Conservation (phyloP, 1,140 invertebrate genomes). For the Drosophila funebris region DNA sequence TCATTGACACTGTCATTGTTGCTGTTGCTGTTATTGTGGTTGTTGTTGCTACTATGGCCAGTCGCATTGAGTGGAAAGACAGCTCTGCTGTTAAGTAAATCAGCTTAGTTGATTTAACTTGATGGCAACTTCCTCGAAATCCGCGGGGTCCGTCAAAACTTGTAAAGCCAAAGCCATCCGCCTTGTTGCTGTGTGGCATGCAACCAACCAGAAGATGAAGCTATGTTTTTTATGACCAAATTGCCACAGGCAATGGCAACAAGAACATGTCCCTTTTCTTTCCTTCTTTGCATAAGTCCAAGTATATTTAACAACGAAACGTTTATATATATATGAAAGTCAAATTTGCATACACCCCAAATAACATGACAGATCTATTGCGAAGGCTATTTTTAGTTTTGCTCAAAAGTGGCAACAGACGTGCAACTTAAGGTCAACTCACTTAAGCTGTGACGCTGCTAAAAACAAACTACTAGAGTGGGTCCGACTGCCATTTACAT, state of each 20-base stretch:
- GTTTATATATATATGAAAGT: not conserved
- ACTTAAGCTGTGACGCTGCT: not conserved
- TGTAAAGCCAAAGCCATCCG: constrained; percentile 25
- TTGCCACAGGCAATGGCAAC: not conserved
- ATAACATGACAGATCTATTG: constrained; percentile 19
- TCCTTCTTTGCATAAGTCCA: not conserved
- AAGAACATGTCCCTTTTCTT: not conserved
- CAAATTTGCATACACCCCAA: constrained; percentile 28
- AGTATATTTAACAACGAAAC: not conserved
- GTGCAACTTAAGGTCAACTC: not conserved
- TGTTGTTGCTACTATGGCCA: constrained; percentile 34
- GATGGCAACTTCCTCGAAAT: not conserved
- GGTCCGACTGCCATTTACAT: not conserved
- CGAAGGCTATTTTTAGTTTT: constrained; percentile 15
- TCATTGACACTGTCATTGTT: constrained; percentile 58
- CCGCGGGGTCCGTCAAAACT: constrained; percentile 42
- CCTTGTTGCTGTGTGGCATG: not conserved
- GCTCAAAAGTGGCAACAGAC: not conserved
- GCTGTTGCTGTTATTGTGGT: constrained; percentile 6
- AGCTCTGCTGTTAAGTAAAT: constrained; percentile 44
- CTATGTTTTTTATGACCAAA: constrained; percentile 2
- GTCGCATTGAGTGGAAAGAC: constrained; percentile 54
- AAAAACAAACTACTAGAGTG: not conserved
- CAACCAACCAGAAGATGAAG: not conserved
- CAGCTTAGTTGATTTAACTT: constrained; percentile 54